These are phyloP conservation scores for Lysandra bellargus DNA, from an alignment of 2,888 invertebrate species.

Conservation along the genomic window DNA sequence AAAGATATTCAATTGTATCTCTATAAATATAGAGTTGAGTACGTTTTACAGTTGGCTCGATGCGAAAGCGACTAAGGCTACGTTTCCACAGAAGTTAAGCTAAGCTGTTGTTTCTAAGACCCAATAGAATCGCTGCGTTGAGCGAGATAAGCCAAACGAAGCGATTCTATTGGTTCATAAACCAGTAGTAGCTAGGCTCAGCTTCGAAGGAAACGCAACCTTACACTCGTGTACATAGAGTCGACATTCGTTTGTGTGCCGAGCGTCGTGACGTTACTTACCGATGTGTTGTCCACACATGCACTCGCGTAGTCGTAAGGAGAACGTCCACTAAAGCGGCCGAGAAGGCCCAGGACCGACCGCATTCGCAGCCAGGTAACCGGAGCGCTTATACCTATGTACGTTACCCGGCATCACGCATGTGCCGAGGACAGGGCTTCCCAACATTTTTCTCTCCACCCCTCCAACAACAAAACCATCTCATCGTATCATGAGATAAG, in stretches of 20 bases:
- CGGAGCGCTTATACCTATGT: constrained; percentile 70
- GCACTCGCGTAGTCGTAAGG: constrained; percentile 80
- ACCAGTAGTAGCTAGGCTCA: not conserved
- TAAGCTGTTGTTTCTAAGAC: not conserved
- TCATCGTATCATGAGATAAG: not conserved
- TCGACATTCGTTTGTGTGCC: constrained; percentile 54
- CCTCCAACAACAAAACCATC: not conserved
- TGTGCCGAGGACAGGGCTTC: constrained; percentile 55
- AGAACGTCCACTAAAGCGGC: constrained; percentile 81
- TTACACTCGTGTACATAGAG: not conserved
- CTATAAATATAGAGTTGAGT: not conserved
- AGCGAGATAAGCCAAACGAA: not conserved
- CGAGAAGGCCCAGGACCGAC: constrained; percentile 80
- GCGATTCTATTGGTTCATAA: not conserved
- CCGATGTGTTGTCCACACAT: constrained; percentile 80
- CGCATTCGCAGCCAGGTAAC: constrained; percentile 81
- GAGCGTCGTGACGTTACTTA: constrained; percentile 65
- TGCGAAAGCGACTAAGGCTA: not conserved
- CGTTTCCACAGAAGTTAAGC: not conserved
- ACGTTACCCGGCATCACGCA: constrained; percentile 65
- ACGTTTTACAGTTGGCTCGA: not conserved
- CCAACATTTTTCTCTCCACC: not conserved
- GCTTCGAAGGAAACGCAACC: not conserved
- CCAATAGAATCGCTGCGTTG: not conserved
- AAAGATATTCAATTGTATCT: not conserved